Base-by-base conservation (phyloP, 2,888 invertebrate genomes). In the Pollenia griseotomentosa region DNA sequence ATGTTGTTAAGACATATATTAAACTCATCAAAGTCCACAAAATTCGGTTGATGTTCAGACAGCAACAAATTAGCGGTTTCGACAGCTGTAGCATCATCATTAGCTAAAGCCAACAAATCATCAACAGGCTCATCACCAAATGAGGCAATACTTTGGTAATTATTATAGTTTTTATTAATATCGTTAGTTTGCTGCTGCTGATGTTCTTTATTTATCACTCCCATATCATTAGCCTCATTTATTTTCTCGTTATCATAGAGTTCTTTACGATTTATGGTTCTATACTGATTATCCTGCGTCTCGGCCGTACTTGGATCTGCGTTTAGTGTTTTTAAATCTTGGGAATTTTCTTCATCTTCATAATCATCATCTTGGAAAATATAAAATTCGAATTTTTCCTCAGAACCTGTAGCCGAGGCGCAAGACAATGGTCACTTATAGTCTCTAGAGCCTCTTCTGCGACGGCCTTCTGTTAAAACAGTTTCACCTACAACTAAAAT, bases 341-440 rank as follows among this genome's bases (percentile, higher is more conserved):
- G 89, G 77, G 88, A 88, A 85, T 91, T 89, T 84, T 90, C 89
- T 65, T 90, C 89, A 85, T 89, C 89, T 83, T 90, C 89, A 70
- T 90, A 90, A 53, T 90, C 89, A 85, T 89, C 84, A 75, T 89
- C 88, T 86, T 87, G 85, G 51, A 85, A 84, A 78, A 86, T 82
- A 59, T 78, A 78, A 57, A 78, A 85, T 68, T 89, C 89, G 70
- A 89, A 88, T 88, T 90, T 90, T 88, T 88, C 87, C 87, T 87
- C 90, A 73, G 89, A 86, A 88, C 89, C 89, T 88, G 90, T 93
- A 92, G 93, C 92, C 93, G 93, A 92, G 92, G 92, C 93, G 93
- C 93, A 93, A 93, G 94, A 94, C 94, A 94, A 92, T 94, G 94
- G 95, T 96, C 96, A 96, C 96, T 96, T 96, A 94, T 95, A 96